Percentiles rank a stretch among this genome's conserved stretches.
These are phyloP conservation scores for Melopsittacus undulatus DNA, from an alignment of 2,797 vertebrate genomes.

Conservation along the genomic window DNA sequence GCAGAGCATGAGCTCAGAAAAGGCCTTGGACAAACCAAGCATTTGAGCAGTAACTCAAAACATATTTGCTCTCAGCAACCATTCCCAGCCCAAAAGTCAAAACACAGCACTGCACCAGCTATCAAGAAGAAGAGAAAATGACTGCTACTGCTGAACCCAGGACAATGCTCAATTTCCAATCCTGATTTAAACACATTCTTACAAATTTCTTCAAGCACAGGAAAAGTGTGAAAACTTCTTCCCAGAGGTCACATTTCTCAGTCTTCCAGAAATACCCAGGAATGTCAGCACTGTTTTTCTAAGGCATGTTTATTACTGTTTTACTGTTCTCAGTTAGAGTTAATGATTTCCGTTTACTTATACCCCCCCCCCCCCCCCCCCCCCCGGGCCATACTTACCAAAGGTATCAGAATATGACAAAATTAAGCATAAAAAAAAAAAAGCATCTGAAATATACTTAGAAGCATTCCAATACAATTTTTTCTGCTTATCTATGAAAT, in stretches of 20 bases:
- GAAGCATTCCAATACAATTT: background rate
- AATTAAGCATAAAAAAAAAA: background rate
- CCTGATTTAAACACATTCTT: background rate
- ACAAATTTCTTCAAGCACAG: background rate
- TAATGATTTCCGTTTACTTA: fast-evolving
- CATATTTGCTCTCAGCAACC: no score
- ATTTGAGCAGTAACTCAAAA: no score
- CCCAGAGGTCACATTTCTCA: background rate
- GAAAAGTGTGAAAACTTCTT: background rate
- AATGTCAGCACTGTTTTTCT: background rate
- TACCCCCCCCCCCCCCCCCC: no score
- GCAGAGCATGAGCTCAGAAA: no score
- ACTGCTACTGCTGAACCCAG: no score
- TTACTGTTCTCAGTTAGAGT: background rate
- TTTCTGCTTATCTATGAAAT: background rate
- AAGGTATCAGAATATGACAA: background rate
- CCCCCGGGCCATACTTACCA: background rate
- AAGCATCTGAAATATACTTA: background rate
- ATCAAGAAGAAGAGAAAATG: no score
- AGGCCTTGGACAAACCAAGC: no score
- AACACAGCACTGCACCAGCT: no score
- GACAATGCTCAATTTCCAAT: background rate
- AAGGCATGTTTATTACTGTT: background rate
- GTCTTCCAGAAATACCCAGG: background rate
- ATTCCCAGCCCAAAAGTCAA: no score